phyloP scores from a whole-genome alignment of 2,113 vertebrate species.

The Ophiodon elongatus region DNA sequence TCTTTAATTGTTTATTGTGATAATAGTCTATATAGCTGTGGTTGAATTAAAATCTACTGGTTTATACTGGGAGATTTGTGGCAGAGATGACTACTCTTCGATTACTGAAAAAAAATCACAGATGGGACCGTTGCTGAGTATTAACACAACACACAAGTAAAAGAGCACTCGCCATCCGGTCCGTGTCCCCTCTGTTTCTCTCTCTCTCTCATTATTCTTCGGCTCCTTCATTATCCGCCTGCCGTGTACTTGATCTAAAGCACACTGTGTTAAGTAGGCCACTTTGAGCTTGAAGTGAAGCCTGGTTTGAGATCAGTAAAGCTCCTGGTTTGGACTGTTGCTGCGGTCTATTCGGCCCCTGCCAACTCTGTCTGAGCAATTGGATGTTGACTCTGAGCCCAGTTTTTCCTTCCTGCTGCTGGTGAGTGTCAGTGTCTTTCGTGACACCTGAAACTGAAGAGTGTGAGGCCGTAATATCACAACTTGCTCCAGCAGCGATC shows the following conservation, averaged over 20 bases:
- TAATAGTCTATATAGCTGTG: not conserved
- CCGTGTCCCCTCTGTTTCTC: not conserved
- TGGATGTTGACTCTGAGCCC: not conserved
- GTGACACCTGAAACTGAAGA: not conserved
- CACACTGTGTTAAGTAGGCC: conserved; percentile 13
- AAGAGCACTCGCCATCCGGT: not conserved
- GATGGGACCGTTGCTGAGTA: not conserved
- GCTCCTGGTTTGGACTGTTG: conserved; percentile 1
- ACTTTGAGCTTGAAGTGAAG: conserved; percentile 14
- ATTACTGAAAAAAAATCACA: not conserved
- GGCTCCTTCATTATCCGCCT: conserved; percentile 16
- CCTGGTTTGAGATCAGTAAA: conserved; percentile 20
- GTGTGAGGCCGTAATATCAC: not conserved
- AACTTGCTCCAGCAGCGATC: not conserved
- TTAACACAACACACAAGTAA: conserved; percentile 9
- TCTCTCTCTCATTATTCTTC: conserved; percentile 15
- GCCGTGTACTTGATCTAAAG: conserved; percentile 13
- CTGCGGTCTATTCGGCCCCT: no score
- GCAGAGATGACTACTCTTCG: not conserved
- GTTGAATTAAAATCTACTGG: not conserved
- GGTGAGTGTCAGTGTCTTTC: not conserved
- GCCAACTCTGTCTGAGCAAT: not conserved
- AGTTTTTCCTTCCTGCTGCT: not conserved
- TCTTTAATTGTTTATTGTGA: not conserved
- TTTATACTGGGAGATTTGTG: not conserved